Conservation (phyloP, 2,113 vertebrate genomes). For the Actenoides lindsayi region DNA sequence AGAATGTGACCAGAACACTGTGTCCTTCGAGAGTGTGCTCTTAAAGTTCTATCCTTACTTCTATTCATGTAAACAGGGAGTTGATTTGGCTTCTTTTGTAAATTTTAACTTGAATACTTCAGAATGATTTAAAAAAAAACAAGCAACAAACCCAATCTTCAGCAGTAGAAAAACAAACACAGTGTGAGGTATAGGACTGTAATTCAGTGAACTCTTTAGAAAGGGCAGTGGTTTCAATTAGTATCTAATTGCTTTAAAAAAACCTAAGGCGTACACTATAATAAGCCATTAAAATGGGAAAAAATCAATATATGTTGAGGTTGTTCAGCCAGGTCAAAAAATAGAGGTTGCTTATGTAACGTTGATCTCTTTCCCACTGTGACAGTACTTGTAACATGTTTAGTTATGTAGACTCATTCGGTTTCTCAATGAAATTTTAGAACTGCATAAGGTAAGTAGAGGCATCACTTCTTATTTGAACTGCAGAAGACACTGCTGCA, state of each 20-base stretch:
- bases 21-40: not conserved
- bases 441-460: not conserved
- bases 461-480: not conserved
- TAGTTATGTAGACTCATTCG: not conserved
- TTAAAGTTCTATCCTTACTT: not conserved
- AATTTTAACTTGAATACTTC: not conserved
- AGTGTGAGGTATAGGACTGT: not conserved
- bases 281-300: conserved; percentile 41
- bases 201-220: not conserved
- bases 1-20: not conserved
- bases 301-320: conserved; percentile 46
- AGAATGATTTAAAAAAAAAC: not conserved
- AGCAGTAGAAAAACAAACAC: not conserved
- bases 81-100: not conserved
- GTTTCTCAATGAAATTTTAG: not conserved
- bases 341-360: conserved; percentile 47
- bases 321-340: conserved; percentile 59
- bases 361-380: not conserved
- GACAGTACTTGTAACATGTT: not conserved
- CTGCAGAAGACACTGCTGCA: not conserved
- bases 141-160: not conserved
- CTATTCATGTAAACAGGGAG: not conserved
- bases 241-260: conserved; percentile 23
- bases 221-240: conserved; percentile 30
- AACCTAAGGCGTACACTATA: not conserved